A percentile compares a stretch with the other conserved stretches of the same genome.
Conservation (phyloP, 2,797 vertebrate genomes). For the Poecilia gillii region DNA sequence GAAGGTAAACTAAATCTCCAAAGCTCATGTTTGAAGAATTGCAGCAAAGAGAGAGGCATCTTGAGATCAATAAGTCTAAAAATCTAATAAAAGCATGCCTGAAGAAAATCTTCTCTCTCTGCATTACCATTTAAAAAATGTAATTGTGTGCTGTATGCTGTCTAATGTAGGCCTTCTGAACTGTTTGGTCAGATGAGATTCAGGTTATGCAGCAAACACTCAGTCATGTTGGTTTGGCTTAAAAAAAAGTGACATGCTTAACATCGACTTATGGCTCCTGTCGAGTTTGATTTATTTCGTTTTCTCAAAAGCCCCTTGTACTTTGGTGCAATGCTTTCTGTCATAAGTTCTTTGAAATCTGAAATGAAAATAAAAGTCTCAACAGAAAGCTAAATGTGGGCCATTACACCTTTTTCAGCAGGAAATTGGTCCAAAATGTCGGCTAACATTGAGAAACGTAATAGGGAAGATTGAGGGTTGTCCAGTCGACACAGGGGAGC, state of each 20-base stretch:
- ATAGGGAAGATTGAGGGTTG: not conserved
- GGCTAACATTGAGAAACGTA: not conserved
- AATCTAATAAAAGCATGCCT: not conserved
- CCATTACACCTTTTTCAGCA: not conserved
- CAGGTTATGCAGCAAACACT: not conserved
- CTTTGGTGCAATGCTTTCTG: not conserved
- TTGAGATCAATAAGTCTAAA: not conserved
- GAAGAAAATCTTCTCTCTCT: not conserved
- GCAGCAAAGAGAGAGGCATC: not conserved
- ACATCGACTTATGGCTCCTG: not conserved
- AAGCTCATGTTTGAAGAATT: not conserved
- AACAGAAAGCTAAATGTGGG: not conserved
- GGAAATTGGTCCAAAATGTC: not conserved
- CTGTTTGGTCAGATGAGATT: not conserved
- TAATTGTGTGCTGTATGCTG: not conserved
- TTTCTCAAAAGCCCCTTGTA: not conserved
- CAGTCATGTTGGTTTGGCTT: not conserved
- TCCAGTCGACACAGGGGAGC: not conserved
- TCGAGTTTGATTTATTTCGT: not conserved
- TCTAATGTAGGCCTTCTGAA: not conserved
- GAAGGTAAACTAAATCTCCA: not conserved
- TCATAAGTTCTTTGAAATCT: not conserved
- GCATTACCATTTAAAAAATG: not conserved
- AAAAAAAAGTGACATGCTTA: not conserved
- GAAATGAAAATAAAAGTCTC: not conserved